phyloP scores from a whole-genome alignment of 2,888 invertebrate genomes.

The Plebejus argus region DNA sequence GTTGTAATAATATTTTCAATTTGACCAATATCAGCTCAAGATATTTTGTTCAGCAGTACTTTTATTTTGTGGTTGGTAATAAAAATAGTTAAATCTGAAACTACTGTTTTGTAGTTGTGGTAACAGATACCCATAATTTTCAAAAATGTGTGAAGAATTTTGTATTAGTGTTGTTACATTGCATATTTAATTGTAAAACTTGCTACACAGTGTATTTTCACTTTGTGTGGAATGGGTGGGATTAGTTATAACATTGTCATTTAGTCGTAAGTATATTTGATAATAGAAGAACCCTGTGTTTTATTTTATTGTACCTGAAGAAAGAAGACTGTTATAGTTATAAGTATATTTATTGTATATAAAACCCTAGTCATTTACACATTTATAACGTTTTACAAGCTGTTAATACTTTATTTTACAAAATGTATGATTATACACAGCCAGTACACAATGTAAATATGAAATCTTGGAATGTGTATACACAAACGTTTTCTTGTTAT shows the following conservation, averaged over 20 bases:
- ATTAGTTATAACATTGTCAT: slow-evolving; percentile 33
- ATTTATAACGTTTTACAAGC: background rate
- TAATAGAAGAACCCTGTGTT: slow-evolving; percentile 51
- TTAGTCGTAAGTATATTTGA: slow-evolving; percentile 50
- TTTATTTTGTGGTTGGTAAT: background rate
- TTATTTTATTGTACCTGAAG: slow-evolving; percentile 74
- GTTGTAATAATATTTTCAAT: background rate
- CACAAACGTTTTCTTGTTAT: background rate
- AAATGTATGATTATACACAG: background rate
- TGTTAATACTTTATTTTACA: background rate
- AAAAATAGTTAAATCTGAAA: background rate
- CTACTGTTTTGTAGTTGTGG: background rate
- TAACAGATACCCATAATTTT: background rate
- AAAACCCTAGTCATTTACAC: slow-evolving; percentile 4
- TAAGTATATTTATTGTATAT: slow-evolving; percentile 43
- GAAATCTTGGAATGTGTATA: background rate
- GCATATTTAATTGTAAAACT: background rate
- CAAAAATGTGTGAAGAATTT: background rate
- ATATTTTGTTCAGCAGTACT: background rate
- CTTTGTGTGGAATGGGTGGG: background rate
- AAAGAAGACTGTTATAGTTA: slow-evolving; percentile 68
- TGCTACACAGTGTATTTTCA: background rate
- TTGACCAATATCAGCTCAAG: background rate
- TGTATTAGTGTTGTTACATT: slow-evolving; percentile 10
- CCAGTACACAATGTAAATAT: background rate